A percentile compares a stretch with the other conserved stretches of the same genome.
Evolutionary conservation across 2,113 vertebrate genomes (phyloP).

Genomic region (Osmerus eperlanus): DNA sequence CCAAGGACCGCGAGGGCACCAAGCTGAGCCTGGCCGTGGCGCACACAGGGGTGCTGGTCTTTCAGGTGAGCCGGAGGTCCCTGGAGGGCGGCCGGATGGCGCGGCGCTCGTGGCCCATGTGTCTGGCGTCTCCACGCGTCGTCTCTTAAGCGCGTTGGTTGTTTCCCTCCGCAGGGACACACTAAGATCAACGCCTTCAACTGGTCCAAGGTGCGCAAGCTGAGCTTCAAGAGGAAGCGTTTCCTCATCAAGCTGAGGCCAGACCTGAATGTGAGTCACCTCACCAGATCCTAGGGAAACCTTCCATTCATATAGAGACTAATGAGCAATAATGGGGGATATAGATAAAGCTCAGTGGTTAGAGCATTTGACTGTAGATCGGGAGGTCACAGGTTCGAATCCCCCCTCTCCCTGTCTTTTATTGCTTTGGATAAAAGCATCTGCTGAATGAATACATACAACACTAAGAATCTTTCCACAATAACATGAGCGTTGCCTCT

Average conservation of each 20-base stretch:
- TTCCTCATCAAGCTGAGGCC: conserved; percentile 95
- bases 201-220: conserved; percentile 96
- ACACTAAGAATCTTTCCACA: too few relatives aligned
- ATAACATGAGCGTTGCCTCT: too few relatives aligned
- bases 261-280: conserved; percentile 86
- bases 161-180: conserved; percentile 75
- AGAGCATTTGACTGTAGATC: neutral
- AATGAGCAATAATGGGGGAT: too few relatives aligned
- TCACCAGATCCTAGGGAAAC: neutral
- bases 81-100: neutral
- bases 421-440: too few relatives aligned
- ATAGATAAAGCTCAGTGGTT: too few relatives aligned
- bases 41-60: conserved; percentile 92
- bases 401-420: too few relatives aligned
- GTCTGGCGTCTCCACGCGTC: neutral
- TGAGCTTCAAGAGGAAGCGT: conserved; percentile 98
- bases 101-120: neutral
- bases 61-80: conserved; percentile 80
- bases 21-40: conserved; percentile 90
- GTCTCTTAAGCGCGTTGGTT: neutral
- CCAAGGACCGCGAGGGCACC: conserved; percentile 93
- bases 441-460: too few relatives aligned
- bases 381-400: too few relatives aligned
- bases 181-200: conserved; percentile 97
- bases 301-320: too few relatives aligned